phyloP scores from a whole-genome alignment of 2,888 invertebrate species.

The Aleiodes testaceus region DNA sequence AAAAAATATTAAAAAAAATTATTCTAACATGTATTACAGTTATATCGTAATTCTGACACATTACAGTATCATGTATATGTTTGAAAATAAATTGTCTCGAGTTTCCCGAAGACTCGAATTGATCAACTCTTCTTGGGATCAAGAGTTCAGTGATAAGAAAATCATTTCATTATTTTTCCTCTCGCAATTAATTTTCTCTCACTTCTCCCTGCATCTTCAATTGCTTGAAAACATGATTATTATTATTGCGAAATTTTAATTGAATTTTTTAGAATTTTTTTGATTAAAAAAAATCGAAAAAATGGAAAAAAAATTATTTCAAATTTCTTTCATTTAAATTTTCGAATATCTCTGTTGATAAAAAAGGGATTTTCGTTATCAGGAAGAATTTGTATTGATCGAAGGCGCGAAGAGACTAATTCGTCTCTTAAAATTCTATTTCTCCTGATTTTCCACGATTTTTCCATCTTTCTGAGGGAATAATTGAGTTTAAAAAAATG shows the following conservation, averaged over 20 bases:
- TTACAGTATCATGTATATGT: background rate
- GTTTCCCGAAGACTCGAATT: too few relatives aligned
- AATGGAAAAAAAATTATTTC: background rate
- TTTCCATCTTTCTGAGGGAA: too few relatives aligned
- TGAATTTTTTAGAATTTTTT: background rate
- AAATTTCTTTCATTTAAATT: background rate
- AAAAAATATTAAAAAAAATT: background rate
- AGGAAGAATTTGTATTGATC: conserved; percentile 21
- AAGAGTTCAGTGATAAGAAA: conserved; percentile 49
- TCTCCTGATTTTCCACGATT: background rate
- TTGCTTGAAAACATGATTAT: background rate
- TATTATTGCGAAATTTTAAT: background rate
- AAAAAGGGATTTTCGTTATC: background rate
- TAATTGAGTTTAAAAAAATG: too few relatives aligned
- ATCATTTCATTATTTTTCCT: conserved; percentile 16
- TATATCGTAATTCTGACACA: too few relatives aligned
- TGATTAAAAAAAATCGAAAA: too few relatives aligned
- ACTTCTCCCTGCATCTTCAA: too few relatives aligned
- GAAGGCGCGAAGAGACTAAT: conserved; percentile 6
- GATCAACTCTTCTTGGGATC: conserved; percentile 36
- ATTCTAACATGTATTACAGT: too few relatives aligned
- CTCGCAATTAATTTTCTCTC: background rate
- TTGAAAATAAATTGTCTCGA: too few relatives aligned
- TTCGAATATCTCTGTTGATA: conserved; percentile 4
- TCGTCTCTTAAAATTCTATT: background rate